A percentile compares a stretch with the other conserved stretches of the same genome.
Conservation (phyloP, 2,888 invertebrate species). For the Frankliniella intonsa region DNA sequence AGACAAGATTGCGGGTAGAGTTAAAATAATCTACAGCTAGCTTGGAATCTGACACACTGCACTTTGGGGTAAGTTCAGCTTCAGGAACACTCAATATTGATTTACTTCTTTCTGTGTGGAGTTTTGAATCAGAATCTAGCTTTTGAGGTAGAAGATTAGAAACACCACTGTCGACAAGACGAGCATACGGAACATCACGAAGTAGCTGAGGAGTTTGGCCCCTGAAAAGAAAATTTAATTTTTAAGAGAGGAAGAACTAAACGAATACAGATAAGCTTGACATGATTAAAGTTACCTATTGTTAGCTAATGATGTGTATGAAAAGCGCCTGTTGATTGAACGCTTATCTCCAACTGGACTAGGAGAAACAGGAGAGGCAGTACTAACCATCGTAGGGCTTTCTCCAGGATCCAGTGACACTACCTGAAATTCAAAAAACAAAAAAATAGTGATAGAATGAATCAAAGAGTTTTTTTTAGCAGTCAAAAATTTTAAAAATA, state of each 20-base stretch:
- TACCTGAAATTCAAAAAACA: not conserved
- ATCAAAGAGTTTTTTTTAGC: not conserved
- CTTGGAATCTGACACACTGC: conserved; percentile 81
- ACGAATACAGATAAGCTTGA: not conserved
- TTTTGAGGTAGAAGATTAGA: conserved; percentile 53
- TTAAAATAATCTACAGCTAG: conserved; percentile 70
- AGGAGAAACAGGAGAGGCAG: conserved; percentile 40
- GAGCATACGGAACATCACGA: conserved; percentile 71
- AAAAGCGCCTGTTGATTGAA: conserved; percentile 56
- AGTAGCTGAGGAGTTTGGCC: conserved; percentile 37
- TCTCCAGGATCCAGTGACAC: not conserved
- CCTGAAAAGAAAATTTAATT: conserved; percentile 34
- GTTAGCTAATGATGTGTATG: conserved; percentile 52
- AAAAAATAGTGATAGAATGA: not conserved
- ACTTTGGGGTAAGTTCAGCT: conserved; percentile 59
- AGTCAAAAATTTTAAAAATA: no score
- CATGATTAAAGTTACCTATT: conserved; percentile 47
- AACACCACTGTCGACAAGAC: conserved; percentile 66
- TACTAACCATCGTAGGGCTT: conserved; percentile 34
- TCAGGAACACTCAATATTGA: conserved; percentile 50
- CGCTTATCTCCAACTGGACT: conserved; percentile 48
- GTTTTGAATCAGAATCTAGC: conserved; percentile 66
- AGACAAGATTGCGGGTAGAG: conserved; percentile 33
- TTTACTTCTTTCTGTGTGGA: conserved; percentile 54
- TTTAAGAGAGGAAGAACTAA: no score